Conservation (phyloP, 2,113 vertebrate genomes). For the Hemiscyllium ocellatum region DNA sequence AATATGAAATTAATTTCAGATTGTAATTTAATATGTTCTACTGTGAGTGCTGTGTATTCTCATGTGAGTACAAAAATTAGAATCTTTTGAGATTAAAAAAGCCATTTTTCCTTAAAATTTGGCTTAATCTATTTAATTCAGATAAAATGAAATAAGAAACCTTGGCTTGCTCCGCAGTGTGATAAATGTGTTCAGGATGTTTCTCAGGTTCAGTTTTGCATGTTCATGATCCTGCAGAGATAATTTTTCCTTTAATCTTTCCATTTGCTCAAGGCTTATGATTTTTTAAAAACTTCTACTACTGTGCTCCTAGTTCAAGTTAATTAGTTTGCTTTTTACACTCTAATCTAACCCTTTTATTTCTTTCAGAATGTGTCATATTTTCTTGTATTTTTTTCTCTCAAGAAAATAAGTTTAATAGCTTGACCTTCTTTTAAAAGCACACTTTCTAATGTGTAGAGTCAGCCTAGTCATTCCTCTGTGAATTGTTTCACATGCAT, state of each 20-base stretch:
- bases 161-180: neutral
- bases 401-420: neutral
- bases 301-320: neutral
- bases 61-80: neutral
- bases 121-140: neutral
- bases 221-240: neutral
- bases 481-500: neutral
- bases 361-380: neutral
- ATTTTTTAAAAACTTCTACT: neutral
- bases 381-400: neutral
- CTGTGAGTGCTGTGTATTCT: neutral
- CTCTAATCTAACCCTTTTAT: neutral
- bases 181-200: neutral
- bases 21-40: neutral
- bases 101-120: neutral
- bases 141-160: neutral
- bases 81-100: neutral
- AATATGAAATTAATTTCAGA: neutral
- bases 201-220: neutral
- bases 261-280: neutral
- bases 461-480: neutral
- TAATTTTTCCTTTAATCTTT: neutral
- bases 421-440: neutral
- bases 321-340: constrained; percentile 4
- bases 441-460: neutral